Base-by-base conservation (phyloP, 2,113 vertebrate species). In the Ciconia maguari region DNA sequence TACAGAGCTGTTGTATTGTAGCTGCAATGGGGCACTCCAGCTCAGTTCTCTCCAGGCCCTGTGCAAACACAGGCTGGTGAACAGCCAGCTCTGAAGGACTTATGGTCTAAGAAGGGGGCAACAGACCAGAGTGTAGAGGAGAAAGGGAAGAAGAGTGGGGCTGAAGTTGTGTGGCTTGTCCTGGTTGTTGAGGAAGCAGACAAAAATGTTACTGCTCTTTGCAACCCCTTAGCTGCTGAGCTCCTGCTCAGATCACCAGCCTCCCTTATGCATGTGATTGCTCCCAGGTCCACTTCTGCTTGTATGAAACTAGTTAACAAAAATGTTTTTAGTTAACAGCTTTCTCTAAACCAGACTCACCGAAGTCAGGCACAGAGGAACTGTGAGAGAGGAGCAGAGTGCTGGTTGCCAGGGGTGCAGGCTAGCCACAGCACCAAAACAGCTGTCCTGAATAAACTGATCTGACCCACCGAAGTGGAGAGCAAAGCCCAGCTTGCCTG, bases 401-500 rank as follows among this genome's bases (percentile, higher is more conserved):
- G 20, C 18, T 34, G 69, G 22, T 16, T 88, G 38, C 72, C 44
- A 24, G 51, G 55, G 69, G 83, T 79, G 48, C 68, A 65, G 66
- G 16, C 54, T 51, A 71, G 41, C 69, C 48, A 4, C 51, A 41
- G 65, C 77, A 66, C 87, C 86, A 54, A 14, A 58, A 38, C 0
- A 0, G 5, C 27, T 76, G 69, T 79, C 14, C 48, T 41, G 57
- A 71, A n/a, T 32, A 13, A 62, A 7, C n/a, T 65, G 12, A 46
- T 54, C 21, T 71, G 49, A 72, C 49, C 66, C 64, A 61, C 75
- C 1, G 0, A 72, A 44, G 65, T 20, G 48, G 52, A 78, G 89
- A 93, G 84, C 61, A 87, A 75, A 91, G 78, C 89, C 87, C 87
- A 90, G 68, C 68, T 92, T 89, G 76, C 76, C 74, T 89, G 77